Conservation (phyloP, 1,140 invertebrate genomes). For the Caerostris extrusa region DNA sequence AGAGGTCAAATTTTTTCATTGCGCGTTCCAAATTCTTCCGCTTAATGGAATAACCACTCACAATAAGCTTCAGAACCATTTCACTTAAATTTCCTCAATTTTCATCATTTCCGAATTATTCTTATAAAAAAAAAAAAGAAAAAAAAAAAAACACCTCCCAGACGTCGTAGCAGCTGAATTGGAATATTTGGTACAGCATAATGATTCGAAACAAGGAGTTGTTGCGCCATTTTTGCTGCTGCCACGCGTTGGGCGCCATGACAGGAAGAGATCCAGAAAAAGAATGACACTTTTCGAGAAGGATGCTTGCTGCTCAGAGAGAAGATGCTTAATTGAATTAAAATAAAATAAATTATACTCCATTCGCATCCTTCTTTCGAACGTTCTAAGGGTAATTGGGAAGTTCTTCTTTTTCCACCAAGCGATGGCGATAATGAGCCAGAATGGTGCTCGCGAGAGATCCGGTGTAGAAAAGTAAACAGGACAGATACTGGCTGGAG, state of each 20-base stretch:
- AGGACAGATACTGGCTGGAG: background rate
- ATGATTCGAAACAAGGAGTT: background rate
- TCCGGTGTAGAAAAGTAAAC: conserved; percentile 22
- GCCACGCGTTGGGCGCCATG: conserved; percentile 35
- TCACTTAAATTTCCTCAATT: background rate
- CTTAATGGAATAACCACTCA: background rate
- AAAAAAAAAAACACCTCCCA: background rate
- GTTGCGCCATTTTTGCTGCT: conserved; percentile 35
- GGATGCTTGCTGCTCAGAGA: background rate
- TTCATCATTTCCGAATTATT: background rate
- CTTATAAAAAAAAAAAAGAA: background rate
- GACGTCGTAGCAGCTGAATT: background rate
- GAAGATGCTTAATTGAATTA: conserved; percentile 50
- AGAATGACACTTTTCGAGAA: background rate
- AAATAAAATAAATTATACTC: conserved; percentile 22
- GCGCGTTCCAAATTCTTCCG: too few species aligned
- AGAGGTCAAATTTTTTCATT: background rate
- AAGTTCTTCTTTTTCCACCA: conserved; percentile 10
- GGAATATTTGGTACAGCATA: background rate
- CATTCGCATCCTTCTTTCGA: background rate
- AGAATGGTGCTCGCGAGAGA: background rate
- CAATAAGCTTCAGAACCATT: background rate
- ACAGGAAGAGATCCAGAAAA: conserved; percentile 20
- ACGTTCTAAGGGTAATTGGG: conserved; percentile 42
- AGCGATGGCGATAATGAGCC: background rate